Percentiles rank a stretch among this genome's conserved stretches.
phyloP scores from a whole-genome alignment of 2,113 vertebrate genomes.

The Pseudois nayaur region DNA sequence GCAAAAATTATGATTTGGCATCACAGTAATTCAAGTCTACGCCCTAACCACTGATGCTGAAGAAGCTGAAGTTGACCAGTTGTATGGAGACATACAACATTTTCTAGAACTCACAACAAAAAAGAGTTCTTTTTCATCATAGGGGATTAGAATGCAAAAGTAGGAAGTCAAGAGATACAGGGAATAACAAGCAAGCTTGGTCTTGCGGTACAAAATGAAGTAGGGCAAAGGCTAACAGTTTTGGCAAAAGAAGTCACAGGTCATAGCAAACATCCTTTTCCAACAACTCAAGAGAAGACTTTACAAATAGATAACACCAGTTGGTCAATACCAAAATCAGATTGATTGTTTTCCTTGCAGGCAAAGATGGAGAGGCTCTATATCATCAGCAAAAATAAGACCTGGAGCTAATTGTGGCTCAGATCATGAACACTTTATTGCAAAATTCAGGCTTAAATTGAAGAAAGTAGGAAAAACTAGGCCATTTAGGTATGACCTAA shows the following conservation, averaged over 20 bases:
- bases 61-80: background rate
- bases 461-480: background rate
- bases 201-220: background rate
- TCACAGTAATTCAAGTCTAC: background rate
- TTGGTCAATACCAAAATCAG: background rate
- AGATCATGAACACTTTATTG: background rate
- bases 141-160: background rate
- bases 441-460: background rate
- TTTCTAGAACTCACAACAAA: background rate
- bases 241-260: background rate
- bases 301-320: background rate
- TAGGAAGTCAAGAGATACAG: background rate
- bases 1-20: background rate
- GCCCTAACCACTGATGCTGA: background rate
- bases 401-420: background rate
- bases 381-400: background rate
- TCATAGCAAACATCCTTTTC: background rate
- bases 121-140: background rate
- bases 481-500: background rate
- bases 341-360: background rate
- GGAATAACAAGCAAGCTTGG: background rate
- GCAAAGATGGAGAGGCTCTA: background rate
- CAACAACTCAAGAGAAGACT: background rate
- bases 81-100: background rate
- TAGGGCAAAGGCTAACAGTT: background rate